phyloP scores from a whole-genome alignment of 2,113 vertebrate genomes.

The Hyla sarda region DNA sequence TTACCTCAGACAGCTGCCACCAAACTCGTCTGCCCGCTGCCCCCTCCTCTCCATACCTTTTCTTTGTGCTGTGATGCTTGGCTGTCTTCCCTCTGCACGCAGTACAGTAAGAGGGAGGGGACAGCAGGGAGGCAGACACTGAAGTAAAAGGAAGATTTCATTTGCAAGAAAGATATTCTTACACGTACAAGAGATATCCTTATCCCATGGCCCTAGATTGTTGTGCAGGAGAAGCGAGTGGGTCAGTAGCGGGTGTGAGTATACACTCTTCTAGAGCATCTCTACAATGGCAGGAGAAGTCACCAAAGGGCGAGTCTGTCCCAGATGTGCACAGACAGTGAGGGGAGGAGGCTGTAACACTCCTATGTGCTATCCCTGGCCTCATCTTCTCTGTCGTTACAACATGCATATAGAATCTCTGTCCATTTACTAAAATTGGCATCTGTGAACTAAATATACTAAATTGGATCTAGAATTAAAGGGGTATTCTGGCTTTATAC shows the following conservation, averaged over 20 bases:
- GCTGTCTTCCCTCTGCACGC: conserved; percentile 46
- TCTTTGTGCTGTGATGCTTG: conserved; percentile 50
- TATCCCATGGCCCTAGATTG: conserved; percentile 12
- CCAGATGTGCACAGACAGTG: conserved; percentile 31
- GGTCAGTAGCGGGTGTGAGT: neutral
- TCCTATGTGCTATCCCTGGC: neutral
- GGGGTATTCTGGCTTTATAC: too few relatives aligned
- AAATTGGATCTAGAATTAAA: too few relatives aligned
- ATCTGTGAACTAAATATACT: too few relatives aligned
- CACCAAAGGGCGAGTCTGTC: conserved; percentile 46
- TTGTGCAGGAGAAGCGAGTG: neutral
- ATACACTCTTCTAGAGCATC: neutral
- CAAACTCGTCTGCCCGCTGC: conserved; percentile 38
- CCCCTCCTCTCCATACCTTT: conserved; percentile 46
- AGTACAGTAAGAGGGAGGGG: conserved; percentile 48
- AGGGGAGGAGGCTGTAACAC: conserved; percentile 32
- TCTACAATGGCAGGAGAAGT: conserved; percentile 6
- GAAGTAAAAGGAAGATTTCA: conserved; percentile 36
- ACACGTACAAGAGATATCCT: neutral
- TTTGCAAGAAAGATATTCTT: conserved; percentile 33
- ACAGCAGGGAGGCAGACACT: conserved; percentile 38
- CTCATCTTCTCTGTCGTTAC: neutral
- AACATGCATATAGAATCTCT: neutral
- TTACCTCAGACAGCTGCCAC: conserved; percentile 43
- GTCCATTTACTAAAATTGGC: too few relatives aligned